Evolutionary conservation across 2,113 vertebrate genomes (phyloP).

Genomic region (Daubentonia madagascariensis): DNA sequence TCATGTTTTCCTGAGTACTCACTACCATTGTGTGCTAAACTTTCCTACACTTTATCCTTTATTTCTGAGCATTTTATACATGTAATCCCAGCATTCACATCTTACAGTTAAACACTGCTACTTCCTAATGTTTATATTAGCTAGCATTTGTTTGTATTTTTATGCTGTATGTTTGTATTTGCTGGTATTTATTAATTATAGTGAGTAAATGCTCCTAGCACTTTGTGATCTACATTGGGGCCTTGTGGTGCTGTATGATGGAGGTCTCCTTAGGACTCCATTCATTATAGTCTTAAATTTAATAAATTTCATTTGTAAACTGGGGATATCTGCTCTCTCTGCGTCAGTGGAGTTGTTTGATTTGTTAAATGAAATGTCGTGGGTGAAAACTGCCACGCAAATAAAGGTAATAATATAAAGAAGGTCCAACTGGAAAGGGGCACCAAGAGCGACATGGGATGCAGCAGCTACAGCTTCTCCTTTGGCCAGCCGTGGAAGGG

Average conservation of each 20-base stretch:
- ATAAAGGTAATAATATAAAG: not conserved
- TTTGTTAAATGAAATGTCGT: not conserved
- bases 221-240: not conserved
- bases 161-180: not conserved
- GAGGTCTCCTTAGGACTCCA: not conserved
- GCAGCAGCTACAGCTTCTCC: not conserved
- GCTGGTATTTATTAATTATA: not conserved
- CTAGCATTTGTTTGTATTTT: not conserved
- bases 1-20: not conserved
- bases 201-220: not conserved
- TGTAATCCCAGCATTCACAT: not conserved
- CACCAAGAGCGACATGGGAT: not conserved
- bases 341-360: not conserved
- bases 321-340: not conserved
- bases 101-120: not conserved
- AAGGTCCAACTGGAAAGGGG: not conserved
- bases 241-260: not conserved
- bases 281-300: not conserved
- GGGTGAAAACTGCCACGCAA: not conserved
- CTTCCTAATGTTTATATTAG: not conserved
- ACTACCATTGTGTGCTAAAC: not conserved
- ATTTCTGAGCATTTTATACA: not conserved
- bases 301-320: not conserved
- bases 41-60: not conserved
- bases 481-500: not conserved